Percentiles rank a stretch among this genome's conserved stretches.
phyloP scores from a whole-genome alignment of 2,113 vertebrate species.

The Platysteira castanea region DNA sequence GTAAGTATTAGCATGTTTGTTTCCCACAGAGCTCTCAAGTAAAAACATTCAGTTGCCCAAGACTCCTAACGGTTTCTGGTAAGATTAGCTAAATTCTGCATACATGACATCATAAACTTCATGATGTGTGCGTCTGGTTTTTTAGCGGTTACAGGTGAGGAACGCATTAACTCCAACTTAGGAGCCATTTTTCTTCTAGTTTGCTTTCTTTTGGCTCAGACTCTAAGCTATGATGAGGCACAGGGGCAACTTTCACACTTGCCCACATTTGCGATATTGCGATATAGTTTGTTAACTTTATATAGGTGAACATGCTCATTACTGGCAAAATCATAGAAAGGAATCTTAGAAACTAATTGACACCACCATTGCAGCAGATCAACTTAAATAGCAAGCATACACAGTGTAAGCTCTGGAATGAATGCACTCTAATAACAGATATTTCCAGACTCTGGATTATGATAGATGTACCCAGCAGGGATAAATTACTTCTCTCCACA shows the following conservation, averaged over 20 bases:
- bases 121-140: neutral
- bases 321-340: neutral
- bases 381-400: neutral
- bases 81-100: neutral
- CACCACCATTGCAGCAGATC: neutral
- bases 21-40: neutral
- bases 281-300: neutral
- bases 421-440: constrained; percentile 19
- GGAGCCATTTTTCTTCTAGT: neutral
- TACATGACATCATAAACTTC: neutral
- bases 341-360: constrained; percentile 6
- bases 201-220: neutral
- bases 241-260: neutral
- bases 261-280: accelerated
- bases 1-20: neutral
- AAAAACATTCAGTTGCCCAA: constrained; percentile 30
- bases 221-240: neutral
- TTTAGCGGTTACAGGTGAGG: neutral
- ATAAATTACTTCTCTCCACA: constrained; percentile 57
- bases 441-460: constrained; percentile 42
- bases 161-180: neutral
- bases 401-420: neutral
- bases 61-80: neutral
- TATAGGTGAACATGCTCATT: neutral
- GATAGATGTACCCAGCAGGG: constrained; percentile 54